Evolutionary conservation across 64 coral and sea anemone species (phyloP).

Genomic region (Catalaphyllia jardinei): DNA sequence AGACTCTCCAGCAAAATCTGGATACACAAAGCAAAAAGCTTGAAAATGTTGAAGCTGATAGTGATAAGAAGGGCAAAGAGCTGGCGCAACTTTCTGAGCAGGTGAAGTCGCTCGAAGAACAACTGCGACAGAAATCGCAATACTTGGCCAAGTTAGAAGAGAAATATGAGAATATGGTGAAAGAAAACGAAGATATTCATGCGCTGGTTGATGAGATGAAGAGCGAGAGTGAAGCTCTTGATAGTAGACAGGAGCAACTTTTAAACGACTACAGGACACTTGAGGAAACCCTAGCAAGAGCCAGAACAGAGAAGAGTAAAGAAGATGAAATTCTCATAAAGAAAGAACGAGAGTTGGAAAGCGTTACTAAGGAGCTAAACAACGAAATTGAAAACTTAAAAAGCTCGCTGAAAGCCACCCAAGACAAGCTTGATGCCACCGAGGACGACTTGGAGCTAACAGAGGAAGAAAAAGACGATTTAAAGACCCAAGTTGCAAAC

Average conservation of each 20-base stretch:
- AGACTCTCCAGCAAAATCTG: slow-evolving; percentile 3
- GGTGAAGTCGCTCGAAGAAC: not conserved
- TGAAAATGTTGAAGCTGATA: not conserved
- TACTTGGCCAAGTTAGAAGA: not conserved
- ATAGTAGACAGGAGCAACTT: not conserved
- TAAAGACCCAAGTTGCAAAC: not conserved
- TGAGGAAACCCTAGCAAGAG: not conserved
- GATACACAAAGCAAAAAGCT: not conserved
- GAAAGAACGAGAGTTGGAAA: not conserved
- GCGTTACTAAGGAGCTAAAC: not conserved
- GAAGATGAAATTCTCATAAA: not conserved
- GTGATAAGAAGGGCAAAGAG: not conserved
- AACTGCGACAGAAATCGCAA: not conserved
- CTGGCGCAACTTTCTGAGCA: slow-evolving; percentile 2
- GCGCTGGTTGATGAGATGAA: not conserved
- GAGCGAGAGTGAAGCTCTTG: slow-evolving; percentile 6
- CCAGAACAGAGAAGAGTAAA: not conserved
- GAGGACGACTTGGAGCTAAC: not conserved
- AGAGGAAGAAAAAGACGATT: slow-evolving; percentile 6
- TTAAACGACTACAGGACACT: not conserved
- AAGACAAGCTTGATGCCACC: slow-evolving; percentile 1
- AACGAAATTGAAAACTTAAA: slow-evolving; percentile 20
- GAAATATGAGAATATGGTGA: not conserved
- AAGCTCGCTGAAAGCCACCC: not conserved
- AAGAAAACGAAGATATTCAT: slow-evolving; percentile 23